Conservation (phyloP, 2,888 invertebrate species). For the Ferrisia virgata region DNA sequence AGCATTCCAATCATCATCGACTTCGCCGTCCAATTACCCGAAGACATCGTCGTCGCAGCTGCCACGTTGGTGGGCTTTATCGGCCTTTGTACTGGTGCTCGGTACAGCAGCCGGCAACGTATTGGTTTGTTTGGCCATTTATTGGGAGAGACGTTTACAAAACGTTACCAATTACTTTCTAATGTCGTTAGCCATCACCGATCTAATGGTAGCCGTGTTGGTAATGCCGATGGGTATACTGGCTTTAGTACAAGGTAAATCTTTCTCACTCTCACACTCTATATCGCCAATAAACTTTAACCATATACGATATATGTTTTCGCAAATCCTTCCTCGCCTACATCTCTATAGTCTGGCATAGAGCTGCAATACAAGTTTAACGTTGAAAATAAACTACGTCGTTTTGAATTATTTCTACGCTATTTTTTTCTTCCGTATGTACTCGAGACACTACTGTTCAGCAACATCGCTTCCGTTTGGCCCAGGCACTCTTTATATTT, state of each 20-base stretch:
- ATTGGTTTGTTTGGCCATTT: slow-evolving; percentile 88
- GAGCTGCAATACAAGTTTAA: background rate
- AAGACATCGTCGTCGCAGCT: background rate
- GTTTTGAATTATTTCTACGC: background rate
- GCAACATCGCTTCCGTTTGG: background rate
- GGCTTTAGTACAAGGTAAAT: slow-evolving; percentile 75
- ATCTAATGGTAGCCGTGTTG: slow-evolving; percentile 86
- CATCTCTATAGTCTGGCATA: no score
- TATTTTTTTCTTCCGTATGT: background rate
- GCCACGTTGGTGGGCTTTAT: slow-evolving; percentile 74
- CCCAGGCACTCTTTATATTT: no score
- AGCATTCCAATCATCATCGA: no score
- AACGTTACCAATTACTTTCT: slow-evolving; percentile 97
- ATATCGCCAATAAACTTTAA: background rate
- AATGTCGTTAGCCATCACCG: slow-evolving; percentile 92
- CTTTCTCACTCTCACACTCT: background rate
- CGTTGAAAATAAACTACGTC: background rate
- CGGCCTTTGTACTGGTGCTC: slow-evolving; percentile 73
- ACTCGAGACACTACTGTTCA: no score
- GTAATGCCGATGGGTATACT: slow-evolving; percentile 94
- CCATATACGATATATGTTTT: background rate
- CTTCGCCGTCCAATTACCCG: slow-evolving; percentile 25
- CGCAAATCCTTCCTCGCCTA: background rate
- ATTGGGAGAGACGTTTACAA: slow-evolving; percentile 85
- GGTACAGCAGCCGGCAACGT: slow-evolving; percentile 90